Evolutionary conservation across 2,113 vertebrate species (phyloP), one percentile per base, ranked within the genome.

Genomic region (Chloroceryle aenea): DNA sequence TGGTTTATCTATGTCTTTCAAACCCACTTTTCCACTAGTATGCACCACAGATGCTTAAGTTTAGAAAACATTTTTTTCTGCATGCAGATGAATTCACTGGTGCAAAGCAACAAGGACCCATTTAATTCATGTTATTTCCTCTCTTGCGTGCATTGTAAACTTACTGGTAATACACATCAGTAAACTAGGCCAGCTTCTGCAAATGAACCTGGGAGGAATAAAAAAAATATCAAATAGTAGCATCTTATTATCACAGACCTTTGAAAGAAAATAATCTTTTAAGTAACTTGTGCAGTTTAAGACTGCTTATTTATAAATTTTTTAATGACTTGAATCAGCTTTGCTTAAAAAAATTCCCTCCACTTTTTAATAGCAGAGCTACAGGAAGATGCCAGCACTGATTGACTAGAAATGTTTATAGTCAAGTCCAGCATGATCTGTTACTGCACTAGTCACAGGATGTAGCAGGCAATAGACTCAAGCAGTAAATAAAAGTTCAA

Each of bases 321-420:
- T 94, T 93, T 95, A 97, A 97, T 95, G 96, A 92, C 38, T 78
- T 48, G 7, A 90, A 93, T 73, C 16, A 47, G 45, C 30, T 91
- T 91, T 59, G 12, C 45, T 80, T 80, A 7, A 71, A 94, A 94
- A 95, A 94, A 66, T 34, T 13, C 14, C 56, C 50, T 93, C 29
- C 29, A 8, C 62, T 93, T 86, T 91, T 89, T 92, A 89, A 84
- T 45, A 90, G 56, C 69, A 90, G 91, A 96, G 27, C 87, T 87
- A 43, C 76, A 78, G 90, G 58, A 90, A 86, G 40, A 55, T 73
- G 61, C 12, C 79, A 83, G 27, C 45, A 27, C 66, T 85, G 72
- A 90, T 63, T 78, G 58, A 95, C 47, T 0, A 0, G 40, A 82
- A 84, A 59, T 38, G 30, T 66, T 90, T 87, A 74, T 85, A 68